Conservation (phyloP, 2,797 vertebrate genomes). For the Sebastes cheni region DNA sequence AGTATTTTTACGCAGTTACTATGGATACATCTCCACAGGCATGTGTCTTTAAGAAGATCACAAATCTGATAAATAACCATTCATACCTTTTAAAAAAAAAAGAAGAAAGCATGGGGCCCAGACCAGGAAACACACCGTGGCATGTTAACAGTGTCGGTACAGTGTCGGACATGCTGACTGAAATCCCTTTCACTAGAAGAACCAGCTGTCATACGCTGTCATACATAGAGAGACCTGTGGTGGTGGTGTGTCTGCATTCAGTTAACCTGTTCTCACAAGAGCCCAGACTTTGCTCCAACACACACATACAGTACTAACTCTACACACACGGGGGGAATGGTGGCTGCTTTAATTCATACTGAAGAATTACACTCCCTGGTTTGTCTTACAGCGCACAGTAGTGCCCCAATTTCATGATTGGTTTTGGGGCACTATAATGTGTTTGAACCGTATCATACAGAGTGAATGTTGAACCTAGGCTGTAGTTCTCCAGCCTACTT, state of each 20-base stretch:
- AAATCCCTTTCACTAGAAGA: conserved; percentile 22
- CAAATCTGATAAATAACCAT: conserved; percentile 83
- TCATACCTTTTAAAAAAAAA: conserved; percentile 59
- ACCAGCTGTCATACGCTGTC: conserved; percentile 11
- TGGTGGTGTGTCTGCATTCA: not conserved
- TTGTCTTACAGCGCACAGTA: not conserved
- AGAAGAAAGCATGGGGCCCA: conserved; percentile 21
- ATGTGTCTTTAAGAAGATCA: conserved; percentile 75
- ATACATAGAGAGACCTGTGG: not conserved
- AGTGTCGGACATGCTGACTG: conserved; percentile 62
- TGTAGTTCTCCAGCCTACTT: too few species aligned
- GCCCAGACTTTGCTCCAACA: not conserved
- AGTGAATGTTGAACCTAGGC: not conserved
- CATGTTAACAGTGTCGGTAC: conserved; percentile 30
- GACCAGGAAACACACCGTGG: conserved; percentile 41
- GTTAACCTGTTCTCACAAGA: not conserved
- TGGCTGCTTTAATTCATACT: not conserved
- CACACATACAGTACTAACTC: not conserved
- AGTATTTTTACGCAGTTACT: conserved; percentile 79
- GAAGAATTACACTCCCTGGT: not conserved
- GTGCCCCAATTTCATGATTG: not conserved
- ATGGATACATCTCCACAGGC: conserved; percentile 79
- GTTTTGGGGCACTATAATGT: not conserved
- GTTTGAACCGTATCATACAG: not conserved
- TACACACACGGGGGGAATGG: not conserved